Conservation (phyloP, 2,888 invertebrate genomes). For the Mythimna impura region DNA sequence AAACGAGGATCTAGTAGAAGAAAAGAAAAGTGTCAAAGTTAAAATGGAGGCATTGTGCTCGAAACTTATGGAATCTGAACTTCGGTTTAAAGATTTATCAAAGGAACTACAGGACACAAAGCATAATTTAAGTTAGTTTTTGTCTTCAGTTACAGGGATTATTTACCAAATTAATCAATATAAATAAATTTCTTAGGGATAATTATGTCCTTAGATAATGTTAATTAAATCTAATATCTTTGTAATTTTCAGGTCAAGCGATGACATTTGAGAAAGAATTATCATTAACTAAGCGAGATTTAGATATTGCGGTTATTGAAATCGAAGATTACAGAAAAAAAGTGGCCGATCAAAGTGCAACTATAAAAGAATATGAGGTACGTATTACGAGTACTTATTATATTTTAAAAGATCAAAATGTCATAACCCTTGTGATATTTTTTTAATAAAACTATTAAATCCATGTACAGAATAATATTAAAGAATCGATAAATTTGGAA, state of each 20-base stretch:
- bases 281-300: constrained; percentile 65
- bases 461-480: constrained; percentile 72
- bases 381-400: constrained; percentile 6
- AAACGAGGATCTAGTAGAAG: constrained; percentile 73
- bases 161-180: background rate
- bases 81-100: constrained; percentile 68
- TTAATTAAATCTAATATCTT: background rate
- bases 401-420: background rate
- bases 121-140: constrained; percentile 50
- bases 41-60: constrained; percentile 73
- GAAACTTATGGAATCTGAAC: constrained; percentile 76
- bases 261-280: constrained; percentile 66
- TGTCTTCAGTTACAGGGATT: background rate
- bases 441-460: background rate
- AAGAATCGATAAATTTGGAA: constrained; percentile 69
- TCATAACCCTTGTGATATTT: background rate
- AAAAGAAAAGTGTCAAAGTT: constrained; percentile 72
- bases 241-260: constrained; percentile 61
- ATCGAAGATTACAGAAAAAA: constrained; percentile 72
- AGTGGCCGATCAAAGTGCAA: constrained; percentile 70
- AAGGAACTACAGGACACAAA: constrained; percentile 70
- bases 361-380: constrained; percentile 79
- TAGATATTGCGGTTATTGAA: constrained; percentile 72
- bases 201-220: too few relatives aligned
- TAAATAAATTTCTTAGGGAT: too few relatives aligned